Evolutionary conservation across 92 coral and sea anemone genomes (phyloP).

Genomic region (Paragorgia papillata): DNA sequence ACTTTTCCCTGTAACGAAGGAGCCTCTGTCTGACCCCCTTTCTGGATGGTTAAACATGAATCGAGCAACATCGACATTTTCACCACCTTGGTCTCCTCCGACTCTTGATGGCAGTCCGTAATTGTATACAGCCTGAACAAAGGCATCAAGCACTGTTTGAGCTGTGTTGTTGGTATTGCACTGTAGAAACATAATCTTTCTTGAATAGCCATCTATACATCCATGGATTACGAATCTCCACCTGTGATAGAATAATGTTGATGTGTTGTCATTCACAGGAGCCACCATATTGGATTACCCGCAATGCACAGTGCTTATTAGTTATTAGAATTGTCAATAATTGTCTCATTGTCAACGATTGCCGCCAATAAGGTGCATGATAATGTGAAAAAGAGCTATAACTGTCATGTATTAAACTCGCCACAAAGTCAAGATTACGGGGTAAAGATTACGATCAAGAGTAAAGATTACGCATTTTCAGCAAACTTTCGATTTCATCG

Average conservation of each 20-base stretch:
- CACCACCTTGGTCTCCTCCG: constrained; percentile 66
- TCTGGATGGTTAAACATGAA: constrained; percentile 65
- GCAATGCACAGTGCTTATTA: too few relatives aligned
- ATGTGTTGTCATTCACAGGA: too few relatives aligned
- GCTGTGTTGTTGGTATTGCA: constrained; percentile 64
- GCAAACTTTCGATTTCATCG: too few relatives aligned
- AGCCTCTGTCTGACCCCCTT: constrained; percentile 71
- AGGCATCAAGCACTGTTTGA: constrained; percentile 54
- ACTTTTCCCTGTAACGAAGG: constrained; percentile 64
- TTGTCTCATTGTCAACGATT: too few relatives aligned
- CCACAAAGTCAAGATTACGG: too few relatives aligned
- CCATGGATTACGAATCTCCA: constrained; percentile 68
- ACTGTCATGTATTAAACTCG: too few relatives aligned
- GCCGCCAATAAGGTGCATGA: too few relatives aligned
- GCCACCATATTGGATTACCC: too few relatives aligned
- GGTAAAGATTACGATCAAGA: too few relatives aligned
- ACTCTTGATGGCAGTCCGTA: constrained; percentile 68
- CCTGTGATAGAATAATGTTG: constrained; percentile 23
- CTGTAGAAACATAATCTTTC: constrained; percentile 57
- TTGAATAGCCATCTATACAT: constrained; percentile 60
- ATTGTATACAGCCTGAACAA: constrained; percentile 54
- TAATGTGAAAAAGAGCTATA: too few relatives aligned
- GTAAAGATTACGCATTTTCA: too few relatives aligned
- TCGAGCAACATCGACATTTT: constrained; percentile 70
- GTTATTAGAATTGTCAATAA: too few relatives aligned